A percentile compares a stretch with the other conserved stretches of the same genome.
Conservation (phyloP, 2,113 vertebrate genomes). For the Eudorcas thomsonii region DNA sequence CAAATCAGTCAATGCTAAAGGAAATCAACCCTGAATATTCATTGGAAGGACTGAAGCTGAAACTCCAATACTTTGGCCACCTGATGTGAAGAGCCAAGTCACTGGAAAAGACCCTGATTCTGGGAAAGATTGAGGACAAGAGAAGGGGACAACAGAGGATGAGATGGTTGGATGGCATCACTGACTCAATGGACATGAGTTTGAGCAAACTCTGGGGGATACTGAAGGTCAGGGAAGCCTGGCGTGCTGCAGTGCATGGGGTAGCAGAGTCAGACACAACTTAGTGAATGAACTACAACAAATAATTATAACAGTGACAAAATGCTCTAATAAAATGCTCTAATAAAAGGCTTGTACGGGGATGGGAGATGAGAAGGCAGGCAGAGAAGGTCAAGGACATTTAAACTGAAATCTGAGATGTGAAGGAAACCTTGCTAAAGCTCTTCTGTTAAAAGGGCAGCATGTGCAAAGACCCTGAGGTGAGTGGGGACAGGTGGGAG, state of each 20-base stretch:
- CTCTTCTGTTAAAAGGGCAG: background rate
- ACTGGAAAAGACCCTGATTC: background rate
- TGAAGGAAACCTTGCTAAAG: background rate
- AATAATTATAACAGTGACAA: background rate
- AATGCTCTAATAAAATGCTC: background rate
- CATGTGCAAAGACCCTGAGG: background rate
- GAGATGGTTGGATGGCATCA: background rate
- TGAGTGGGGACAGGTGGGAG: background rate
- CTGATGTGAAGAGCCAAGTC: background rate
- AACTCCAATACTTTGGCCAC: background rate
- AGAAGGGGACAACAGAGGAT: background rate
- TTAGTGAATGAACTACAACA: background rate
- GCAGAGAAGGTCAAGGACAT: background rate
- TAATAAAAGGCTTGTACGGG: background rate
- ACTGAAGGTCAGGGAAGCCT: background rate
- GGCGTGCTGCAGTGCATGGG: background rate
- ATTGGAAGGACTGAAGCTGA: background rate
- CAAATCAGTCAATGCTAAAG: background rate
- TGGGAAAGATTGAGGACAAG: background rate
- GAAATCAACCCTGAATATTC: background rate
- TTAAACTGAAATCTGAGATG: background rate
- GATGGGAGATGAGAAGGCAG: background rate
- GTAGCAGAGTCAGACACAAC: background rate
- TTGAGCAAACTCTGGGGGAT: background rate
- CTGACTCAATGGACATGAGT: background rate